A percentile compares a stretch with the other conserved stretches of the same genome.
These are phyloP conservation scores for Danio jaintianensis DNA, from an alignment of 2,797 vertebrate genomes.

Conservation along the genomic window DNA sequence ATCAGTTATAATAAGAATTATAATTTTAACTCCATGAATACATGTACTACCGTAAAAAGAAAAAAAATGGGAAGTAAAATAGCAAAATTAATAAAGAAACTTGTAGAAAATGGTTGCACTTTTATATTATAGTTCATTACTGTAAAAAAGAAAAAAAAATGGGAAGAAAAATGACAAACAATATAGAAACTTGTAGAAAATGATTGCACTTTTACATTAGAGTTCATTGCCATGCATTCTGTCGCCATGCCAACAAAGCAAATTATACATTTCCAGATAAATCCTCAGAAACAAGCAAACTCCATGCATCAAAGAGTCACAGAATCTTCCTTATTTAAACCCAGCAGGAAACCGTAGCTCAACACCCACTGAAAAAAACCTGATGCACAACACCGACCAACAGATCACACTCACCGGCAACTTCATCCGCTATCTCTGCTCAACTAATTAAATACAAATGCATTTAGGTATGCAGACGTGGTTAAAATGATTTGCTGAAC, in stretches of 20 bases:
- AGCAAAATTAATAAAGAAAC: no score
- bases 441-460: no score
- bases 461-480: no score
- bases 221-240: neutral
- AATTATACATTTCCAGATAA: constrained; percentile 22
- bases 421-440: neutral
- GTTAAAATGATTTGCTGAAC: no score
- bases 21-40: no score
- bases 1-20: no score
- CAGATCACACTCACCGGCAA: neutral
- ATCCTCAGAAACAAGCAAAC: constrained; percentile 5
- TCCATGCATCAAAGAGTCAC: constrained; percentile 20
- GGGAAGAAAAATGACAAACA: neutral
- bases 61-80: neutral
- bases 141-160: neutral
- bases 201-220: neutral
- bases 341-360: neutral
- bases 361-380: neutral
- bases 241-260: constrained; percentile 36
- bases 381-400: neutral
- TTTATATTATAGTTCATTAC: neutral
- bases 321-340: neutral
- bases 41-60: no score
- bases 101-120: neutral
- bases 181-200: no score